Evolutionary conservation across 1,140 invertebrate species (phyloP).

Genomic region (Temnothorax nylanderi): DNA sequence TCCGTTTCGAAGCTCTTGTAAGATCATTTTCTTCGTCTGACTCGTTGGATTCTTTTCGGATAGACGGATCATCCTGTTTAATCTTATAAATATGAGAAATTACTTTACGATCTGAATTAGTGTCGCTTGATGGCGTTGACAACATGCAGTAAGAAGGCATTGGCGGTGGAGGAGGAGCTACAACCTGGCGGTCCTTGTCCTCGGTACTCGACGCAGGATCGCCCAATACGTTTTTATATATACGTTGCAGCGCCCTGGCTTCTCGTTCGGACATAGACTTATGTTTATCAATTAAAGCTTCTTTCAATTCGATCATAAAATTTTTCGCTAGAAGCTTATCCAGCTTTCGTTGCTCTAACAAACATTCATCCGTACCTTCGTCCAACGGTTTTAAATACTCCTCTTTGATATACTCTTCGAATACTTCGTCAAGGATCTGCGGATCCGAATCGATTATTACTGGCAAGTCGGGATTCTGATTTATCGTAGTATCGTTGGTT

Average conservation of each 20-base stretch:
- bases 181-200: neutral
- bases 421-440: conserved; percentile 84
- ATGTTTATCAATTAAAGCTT: conserved; percentile 82
- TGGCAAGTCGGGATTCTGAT: conserved; percentile 46
- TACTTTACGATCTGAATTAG: neutral
- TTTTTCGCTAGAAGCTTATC: conserved; percentile 79
- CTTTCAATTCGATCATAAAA: conserved; percentile 84
- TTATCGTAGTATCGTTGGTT: conserved; percentile 35
- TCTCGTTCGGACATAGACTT: conserved; percentile 82
- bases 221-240: conserved; percentile 68
- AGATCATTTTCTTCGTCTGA: neutral
- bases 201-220: conserved; percentile 20
- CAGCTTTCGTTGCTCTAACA: conserved; percentile 73
- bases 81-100: conserved; percentile 4
- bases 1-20: neutral
- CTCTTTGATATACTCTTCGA: conserved; percentile 84
- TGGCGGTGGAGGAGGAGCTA: conserved; percentile 55
- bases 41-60: neutral
- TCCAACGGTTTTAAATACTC: conserved; percentile 79
- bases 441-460: conserved; percentile 75
- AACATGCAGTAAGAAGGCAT: conserved; percentile 51
- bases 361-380: conserved; percentile 74
- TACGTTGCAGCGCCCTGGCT: conserved; percentile 78
- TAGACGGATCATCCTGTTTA: neutral
- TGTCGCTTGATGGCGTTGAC: neutral